Evolutionary conservation across 2,888 invertebrate species (phyloP).

Genomic region (Athalia cordata): DNA sequence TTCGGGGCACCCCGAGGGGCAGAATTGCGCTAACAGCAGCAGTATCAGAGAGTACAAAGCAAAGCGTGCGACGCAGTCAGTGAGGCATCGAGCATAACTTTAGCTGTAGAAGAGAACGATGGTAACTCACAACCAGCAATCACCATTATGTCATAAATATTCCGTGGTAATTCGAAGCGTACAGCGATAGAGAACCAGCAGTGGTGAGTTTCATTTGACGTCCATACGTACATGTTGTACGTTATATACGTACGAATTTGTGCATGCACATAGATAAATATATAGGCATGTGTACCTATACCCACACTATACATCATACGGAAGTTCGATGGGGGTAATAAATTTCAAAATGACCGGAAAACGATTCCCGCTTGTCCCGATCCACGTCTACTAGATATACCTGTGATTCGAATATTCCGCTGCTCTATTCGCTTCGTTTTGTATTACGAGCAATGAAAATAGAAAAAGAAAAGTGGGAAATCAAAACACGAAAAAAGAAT

Average conservation of each 20-base stretch:
- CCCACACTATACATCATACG: neutral
- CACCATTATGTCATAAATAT: slow-evolving; percentile 45
- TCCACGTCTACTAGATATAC: too few species aligned
- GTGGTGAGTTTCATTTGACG: slow-evolving; percentile 38
- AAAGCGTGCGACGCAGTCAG: slow-evolving; percentile 7
- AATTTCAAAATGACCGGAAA: slow-evolving; percentile 33
- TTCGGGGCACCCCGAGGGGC: slow-evolving; percentile 1
- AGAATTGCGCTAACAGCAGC: neutral
- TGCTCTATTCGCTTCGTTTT: too few species aligned
- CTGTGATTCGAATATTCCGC: too few species aligned
- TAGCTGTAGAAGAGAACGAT: neutral
- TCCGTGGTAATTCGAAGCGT: slow-evolving; percentile 32
- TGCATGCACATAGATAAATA: too few species aligned
- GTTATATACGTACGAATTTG: too few species aligned
- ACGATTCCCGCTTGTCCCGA: neutral
- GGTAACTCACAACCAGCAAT: slow-evolving; percentile 44
- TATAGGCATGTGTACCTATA: too few species aligned
- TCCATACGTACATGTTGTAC: neutral
- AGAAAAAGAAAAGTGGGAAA: too few species aligned
- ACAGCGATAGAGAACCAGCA: neutral
- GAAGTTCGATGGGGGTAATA: slow-evolving; percentile 28
- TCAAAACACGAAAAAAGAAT: too few species aligned
- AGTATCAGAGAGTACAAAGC: neutral
- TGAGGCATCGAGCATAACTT: too few species aligned
- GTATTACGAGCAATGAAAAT: too few species aligned